Conservation (phyloP, 2,888 invertebrate genomes). For the Aphodius granarius region DNA sequence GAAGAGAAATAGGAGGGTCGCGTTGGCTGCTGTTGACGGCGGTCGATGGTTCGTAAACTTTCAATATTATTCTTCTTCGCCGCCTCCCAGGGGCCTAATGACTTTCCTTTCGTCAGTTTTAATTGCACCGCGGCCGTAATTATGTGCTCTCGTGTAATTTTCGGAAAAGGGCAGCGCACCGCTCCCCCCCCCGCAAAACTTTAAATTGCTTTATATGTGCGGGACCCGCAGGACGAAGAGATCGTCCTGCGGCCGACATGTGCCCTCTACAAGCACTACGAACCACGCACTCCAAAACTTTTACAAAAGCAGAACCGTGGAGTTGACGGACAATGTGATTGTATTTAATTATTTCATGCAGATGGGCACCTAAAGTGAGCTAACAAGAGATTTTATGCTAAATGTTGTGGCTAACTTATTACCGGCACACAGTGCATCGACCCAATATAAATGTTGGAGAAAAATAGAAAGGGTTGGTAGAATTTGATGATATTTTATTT, state of each 20-base stretch:
- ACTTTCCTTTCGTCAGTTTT: slow-evolving; percentile 40
- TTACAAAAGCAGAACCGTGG: not conserved
- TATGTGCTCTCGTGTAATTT: slow-evolving; percentile 49
- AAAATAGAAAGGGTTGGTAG: no score
- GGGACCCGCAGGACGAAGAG: slow-evolving; percentile 17
- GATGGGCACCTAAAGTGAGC: not conserved
- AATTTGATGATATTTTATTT: no score
- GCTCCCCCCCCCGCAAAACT: slow-evolving; percentile 38
- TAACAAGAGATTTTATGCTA: not conserved
- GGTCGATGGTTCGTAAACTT: slow-evolving; percentile 40
- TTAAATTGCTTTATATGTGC: slow-evolving; percentile 50
- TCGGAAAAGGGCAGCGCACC: slow-evolving; percentile 38
- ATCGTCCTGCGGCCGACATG: not conserved
- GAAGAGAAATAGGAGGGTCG: not conserved
- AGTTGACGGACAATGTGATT: not conserved
- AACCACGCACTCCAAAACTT: not conserved
- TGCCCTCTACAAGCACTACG: not conserved
- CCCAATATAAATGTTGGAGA: no score
- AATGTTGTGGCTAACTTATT: no score
- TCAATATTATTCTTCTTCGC: slow-evolving; percentile 42
- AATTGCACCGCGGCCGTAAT: slow-evolving; percentile 45
- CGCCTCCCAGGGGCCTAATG: slow-evolving; percentile 36
- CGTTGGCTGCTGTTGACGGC: not conserved
- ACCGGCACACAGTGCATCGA: no score
- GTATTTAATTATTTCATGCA: not conserved